Conservation (phyloP, 1,140 invertebrate genomes). For the Drosophila seguyi region DNA sequence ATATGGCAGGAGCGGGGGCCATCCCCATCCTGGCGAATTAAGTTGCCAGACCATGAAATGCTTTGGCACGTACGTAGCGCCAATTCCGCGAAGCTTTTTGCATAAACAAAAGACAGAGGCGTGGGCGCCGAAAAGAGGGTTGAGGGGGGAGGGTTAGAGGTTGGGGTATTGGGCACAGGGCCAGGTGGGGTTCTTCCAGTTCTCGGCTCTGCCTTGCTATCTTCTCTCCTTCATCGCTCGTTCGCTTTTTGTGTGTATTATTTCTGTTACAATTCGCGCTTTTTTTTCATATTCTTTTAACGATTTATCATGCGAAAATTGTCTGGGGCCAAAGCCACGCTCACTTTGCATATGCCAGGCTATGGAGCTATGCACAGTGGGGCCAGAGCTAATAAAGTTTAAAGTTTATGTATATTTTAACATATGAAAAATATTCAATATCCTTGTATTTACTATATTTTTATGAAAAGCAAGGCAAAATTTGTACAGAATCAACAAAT, state of each 20-base stretch:
- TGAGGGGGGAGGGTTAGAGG: background rate
- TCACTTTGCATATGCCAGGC: slow-evolving; percentile 73
- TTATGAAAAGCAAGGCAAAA: background rate
- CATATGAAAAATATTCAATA: background rate
- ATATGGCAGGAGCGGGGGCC: slow-evolving; percentile 5
- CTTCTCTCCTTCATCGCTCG: slow-evolving; percentile 15
- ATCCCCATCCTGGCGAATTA: slow-evolving; percentile 69
- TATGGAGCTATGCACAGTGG: slow-evolving; percentile 27
- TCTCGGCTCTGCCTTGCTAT: slow-evolving; percentile 22
- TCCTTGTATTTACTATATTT: background rate
- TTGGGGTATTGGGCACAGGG: background rate
- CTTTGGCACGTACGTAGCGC: slow-evolving; percentile 81
- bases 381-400: background rate
- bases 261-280: slow-evolving; percentile 78
- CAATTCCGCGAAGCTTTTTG: slow-evolving; percentile 79
- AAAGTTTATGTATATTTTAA: background rate
- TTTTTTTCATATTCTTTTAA: slow-evolving; percentile 78
- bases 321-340: slow-evolving; percentile 61
- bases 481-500: background rate
- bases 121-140: slow-evolving; percentile 1
- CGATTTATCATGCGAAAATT: slow-evolving; percentile 83
- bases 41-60: slow-evolving; percentile 83
- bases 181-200: slow-evolving; percentile 17
- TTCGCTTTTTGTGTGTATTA: slow-evolving; percentile 46
- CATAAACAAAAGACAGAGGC: slow-evolving; percentile 73